Evolutionary conservation across 2,113 vertebrate genomes (phyloP).

Genomic region (Rhynchomys soricoides): DNA sequence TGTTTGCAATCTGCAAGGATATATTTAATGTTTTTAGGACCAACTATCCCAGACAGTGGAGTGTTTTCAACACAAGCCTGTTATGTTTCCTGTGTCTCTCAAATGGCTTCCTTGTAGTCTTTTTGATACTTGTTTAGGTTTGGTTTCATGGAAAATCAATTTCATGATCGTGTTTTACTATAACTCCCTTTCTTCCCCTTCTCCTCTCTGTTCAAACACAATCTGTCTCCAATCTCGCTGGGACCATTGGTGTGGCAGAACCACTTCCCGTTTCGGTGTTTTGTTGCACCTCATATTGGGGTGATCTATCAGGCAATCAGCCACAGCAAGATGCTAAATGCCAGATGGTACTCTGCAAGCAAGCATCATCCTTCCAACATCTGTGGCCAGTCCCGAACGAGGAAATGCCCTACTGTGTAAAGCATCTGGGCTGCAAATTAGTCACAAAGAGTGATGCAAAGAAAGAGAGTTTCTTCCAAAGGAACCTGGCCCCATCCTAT

Average conservation of each 20-base stretch:
- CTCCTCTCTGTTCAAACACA: not conserved
- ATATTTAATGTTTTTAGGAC: constrained; percentile 3
- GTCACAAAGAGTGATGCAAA: constrained; percentile 32
- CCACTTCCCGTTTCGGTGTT: not conserved
- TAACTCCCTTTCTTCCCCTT: not conserved
- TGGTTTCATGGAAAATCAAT: constrained; percentile 35
- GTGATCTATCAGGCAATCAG: constrained; percentile 62
- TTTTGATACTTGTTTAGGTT: constrained; percentile 51
- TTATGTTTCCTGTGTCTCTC: constrained; percentile 10
- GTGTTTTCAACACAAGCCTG: not conserved
- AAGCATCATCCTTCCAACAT: constrained; percentile 59
- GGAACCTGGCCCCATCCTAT: not conserved
- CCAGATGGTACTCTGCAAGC: constrained; percentile 58
- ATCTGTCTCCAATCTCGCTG: not conserved
- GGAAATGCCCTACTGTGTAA: constrained; percentile 62
- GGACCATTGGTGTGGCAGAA: not conserved
- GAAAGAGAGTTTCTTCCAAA: not conserved
- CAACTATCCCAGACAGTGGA: not conserved
- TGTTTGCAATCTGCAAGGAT: not conserved
- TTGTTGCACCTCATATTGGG: constrained; percentile 36
- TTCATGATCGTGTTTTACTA: constrained; percentile 43
- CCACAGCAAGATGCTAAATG: constrained; percentile 64
- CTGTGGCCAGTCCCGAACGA: constrained; percentile 59
- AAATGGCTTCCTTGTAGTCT: constrained; percentile 8
- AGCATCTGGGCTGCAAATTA: constrained; percentile 36